phyloP scores from a whole-genome alignment of 2,113 vertebrate species.

The Oryzias melastigma region DNA sequence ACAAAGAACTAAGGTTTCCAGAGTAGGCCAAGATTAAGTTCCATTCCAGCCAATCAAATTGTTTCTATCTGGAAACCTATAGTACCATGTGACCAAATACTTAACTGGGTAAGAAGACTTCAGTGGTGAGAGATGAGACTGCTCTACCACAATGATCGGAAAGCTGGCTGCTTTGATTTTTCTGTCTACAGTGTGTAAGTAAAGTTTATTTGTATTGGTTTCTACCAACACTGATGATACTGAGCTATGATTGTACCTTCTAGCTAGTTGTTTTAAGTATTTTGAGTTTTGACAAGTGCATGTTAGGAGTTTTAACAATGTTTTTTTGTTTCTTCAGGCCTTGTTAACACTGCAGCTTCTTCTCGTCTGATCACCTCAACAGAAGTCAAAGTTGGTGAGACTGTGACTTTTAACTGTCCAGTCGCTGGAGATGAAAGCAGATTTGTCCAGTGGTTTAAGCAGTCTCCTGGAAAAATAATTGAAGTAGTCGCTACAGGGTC shows the following conservation, averaged over 20 bases:
- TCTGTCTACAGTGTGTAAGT: conserved; percentile 20
- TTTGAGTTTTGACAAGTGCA: no score
- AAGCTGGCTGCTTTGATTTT: conserved; percentile 11
- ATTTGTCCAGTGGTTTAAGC: conserved; percentile 28
- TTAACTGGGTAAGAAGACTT: not conserved
- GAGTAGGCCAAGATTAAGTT: not conserved
- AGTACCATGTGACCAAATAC: conserved; percentile 10
- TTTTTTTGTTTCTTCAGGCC: conserved; percentile 2
- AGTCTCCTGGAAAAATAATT: conserved; percentile 6
- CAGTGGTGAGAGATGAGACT: not conserved
- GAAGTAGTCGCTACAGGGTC: conserved; percentile 9
- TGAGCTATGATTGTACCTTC: no score
- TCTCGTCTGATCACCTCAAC: conserved; percentile 9
- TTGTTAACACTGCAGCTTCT: not conserved
- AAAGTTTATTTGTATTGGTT: not conserved
- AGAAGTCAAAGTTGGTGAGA: conserved; percentile 1
- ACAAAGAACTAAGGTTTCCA: no score
- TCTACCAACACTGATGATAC: not conserved
- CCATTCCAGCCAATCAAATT: conserved; percentile 14
- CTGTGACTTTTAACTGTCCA: conserved; percentile 14
- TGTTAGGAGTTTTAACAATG: not conserved
- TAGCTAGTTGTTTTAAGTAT: no score
- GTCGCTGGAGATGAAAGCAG: accelerated
- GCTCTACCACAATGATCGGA: conserved; percentile 1
- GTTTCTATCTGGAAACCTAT: not conserved